These are phyloP conservation scores for Zoanthus sansibaricus DNA, from an alignment of 92 coral and sea anemone genomes.

Conservation along the genomic window DNA sequence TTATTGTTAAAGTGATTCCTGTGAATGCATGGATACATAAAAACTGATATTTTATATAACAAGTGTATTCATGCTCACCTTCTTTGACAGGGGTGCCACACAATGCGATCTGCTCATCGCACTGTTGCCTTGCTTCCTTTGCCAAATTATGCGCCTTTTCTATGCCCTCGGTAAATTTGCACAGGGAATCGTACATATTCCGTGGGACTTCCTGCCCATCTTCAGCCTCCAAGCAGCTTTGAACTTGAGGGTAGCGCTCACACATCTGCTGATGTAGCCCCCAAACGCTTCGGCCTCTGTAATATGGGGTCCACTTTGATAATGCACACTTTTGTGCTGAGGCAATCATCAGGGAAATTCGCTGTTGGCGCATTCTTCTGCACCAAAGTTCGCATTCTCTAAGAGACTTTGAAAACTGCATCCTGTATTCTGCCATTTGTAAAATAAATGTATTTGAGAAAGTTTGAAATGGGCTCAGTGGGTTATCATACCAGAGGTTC, in stretches of 20 bases:
- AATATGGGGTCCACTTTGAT: slow-evolving; percentile 41
- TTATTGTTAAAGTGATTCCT: slow-evolving; percentile 23
- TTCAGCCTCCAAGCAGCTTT: slow-evolving; percentile 7
- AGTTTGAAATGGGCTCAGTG: slow-evolving; percentile 58
- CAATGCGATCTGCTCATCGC: slow-evolving; percentile 3
- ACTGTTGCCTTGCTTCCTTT: slow-evolving; percentile 30
- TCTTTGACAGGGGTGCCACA: slow-evolving; percentile 30
- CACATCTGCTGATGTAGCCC: slow-evolving; percentile 33
- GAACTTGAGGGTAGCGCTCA: slow-evolving; percentile 28
- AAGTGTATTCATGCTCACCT: slow-evolving; percentile 42
- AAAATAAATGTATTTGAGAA: slow-evolving; percentile 62
- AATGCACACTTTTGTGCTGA: slow-evolving; percentile 50
- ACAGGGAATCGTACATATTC: slow-evolving; percentile 18
- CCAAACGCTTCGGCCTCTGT: slow-evolving; percentile 19
- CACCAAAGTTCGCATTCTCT: slow-evolving; percentile 67
- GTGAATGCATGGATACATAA: slow-evolving; percentile 30
- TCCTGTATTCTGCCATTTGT: slow-evolving; percentile 61
- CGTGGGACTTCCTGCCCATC: slow-evolving; percentile 13
- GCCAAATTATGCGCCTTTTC: slow-evolving; percentile 19
- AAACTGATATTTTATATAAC: slow-evolving; percentile 34
- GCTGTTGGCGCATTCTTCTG: slow-evolving; percentile 46
- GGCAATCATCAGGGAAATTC: slow-evolving; percentile 45
- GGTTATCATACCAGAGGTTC: slow-evolving; percentile 62
- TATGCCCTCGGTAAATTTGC: slow-evolving; percentile 27
- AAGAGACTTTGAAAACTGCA: slow-evolving; percentile 50